These are phyloP conservation scores for Propithecus deckenii DNA, from an alignment of 2,797 vertebrate genomes.

Conservation along the genomic window DNA sequence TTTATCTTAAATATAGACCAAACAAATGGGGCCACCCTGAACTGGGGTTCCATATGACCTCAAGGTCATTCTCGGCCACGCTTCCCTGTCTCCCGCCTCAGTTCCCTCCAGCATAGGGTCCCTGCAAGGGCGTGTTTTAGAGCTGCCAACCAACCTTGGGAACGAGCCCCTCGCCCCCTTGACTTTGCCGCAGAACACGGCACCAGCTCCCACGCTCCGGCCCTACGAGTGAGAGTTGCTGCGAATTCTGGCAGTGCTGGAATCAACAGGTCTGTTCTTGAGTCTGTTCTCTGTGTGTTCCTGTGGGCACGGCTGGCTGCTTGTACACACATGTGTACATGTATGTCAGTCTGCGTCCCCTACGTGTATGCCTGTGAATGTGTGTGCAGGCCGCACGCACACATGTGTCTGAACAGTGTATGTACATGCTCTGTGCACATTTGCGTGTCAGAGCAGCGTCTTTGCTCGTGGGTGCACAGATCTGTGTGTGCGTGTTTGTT, in stretches of 20 bases:
- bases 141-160: not conserved
- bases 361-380: too few relatives aligned
- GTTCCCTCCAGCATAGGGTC: not conserved
- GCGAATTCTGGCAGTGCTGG: accelerated
- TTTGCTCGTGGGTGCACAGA: not conserved
- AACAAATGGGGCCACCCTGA: not conserved
- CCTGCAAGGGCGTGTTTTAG: not conserved
- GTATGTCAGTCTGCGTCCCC: not conserved
- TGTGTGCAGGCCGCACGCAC: accelerated
- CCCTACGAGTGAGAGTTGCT: not conserved
- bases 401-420: accelerated
- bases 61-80: not conserved
- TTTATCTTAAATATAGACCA: slow-evolving; percentile 15
- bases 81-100: not conserved
- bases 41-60: not conserved
- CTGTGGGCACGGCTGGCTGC: not conserved
- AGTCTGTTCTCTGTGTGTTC: not conserved
- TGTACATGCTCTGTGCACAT: not conserved
- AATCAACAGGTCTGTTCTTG: too few relatives aligned
- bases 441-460: not conserved
- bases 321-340: too few relatives aligned
- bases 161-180: not conserved
- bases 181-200: not conserved
- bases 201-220: accelerated
- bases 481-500: not conserved